Percentiles rank a stretch among this genome's conserved stretches.
These are phyloP conservation scores for Amphimedon queenslandica DNA, from an alignment of 37 sponge, comb jelly and placozoan genomes.

Conservation along the genomic window DNA sequence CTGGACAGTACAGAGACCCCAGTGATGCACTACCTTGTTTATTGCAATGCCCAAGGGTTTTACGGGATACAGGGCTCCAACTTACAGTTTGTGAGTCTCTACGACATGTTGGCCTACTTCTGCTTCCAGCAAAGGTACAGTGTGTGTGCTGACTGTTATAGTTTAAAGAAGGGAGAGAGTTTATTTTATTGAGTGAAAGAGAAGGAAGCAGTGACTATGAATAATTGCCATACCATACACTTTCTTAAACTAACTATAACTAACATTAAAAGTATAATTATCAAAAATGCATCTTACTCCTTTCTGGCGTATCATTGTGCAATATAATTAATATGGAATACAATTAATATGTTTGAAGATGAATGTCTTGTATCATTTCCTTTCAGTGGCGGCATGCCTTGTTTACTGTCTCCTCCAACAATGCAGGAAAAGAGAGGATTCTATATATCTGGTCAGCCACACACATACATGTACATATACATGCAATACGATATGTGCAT, in stretches of 20 bases:
- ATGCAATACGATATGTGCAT: background rate
- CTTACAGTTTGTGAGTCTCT: constrained; percentile 68
- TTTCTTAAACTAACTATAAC: too few relatives aligned
- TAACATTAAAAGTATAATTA: too few relatives aligned
- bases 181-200: background rate
- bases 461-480: background rate
- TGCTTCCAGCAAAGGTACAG: constrained; percentile 77
- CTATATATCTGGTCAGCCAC: background rate
- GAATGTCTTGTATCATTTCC: background rate
- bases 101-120: constrained; percentile 77
- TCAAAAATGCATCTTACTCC: too few relatives aligned
- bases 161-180: too few relatives aligned
- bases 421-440: too few relatives aligned
- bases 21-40: constrained; percentile 72
- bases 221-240: too few relatives aligned
- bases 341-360: background rate
- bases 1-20: constrained; percentile 39
- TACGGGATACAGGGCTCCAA: constrained; percentile 80
- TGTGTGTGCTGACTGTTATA: background rate
- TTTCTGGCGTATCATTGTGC: too few relatives aligned
- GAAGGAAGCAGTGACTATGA: background rate
- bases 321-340: too few relatives aligned
- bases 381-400: constrained; percentile 87
- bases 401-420: constrained; percentile 61
- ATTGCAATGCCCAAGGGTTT: constrained; percentile 40